These are phyloP conservation scores for Pyrocephalus nanus DNA, from an alignment of 2,797 vertebrate species.

Conservation along the genomic window DNA sequence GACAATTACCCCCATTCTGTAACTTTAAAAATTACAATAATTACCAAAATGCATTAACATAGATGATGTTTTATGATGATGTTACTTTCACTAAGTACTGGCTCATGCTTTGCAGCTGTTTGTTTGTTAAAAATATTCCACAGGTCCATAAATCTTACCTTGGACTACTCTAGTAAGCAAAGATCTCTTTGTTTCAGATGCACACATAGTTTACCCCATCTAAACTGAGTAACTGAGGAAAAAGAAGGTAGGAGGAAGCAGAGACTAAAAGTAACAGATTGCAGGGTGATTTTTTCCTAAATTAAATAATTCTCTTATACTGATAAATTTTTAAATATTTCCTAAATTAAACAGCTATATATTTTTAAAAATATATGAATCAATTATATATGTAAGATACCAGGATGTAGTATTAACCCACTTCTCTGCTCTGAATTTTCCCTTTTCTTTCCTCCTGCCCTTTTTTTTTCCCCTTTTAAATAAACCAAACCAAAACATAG, in stretches of 20 bases:
- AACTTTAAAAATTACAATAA: not conserved
- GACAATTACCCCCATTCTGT: not conserved
- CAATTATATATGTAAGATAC: not conserved
- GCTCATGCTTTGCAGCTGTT: not conserved
- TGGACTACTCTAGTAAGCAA: not conserved
- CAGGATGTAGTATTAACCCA: not conserved
- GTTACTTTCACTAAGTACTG: not conserved
- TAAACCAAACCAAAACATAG: not conserved
- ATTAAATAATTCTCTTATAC: not conserved
- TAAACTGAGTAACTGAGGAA: too few relatives aligned
- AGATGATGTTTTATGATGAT: not conserved
- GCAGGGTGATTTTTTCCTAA: not conserved
- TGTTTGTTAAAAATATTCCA: not conserved
- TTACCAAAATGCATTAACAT: not conserved
- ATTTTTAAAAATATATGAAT: not conserved
- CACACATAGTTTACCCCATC: too few relatives aligned
- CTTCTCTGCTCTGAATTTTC: not conserved
- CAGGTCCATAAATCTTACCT: not conserved
- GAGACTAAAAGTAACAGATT: not conserved
- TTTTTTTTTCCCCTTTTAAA: not conserved
- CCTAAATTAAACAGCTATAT: not conserved
- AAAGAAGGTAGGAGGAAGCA: not conserved
- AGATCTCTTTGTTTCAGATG: not conserved
- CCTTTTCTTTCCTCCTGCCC: not conserved
- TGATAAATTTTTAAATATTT: not conserved